Conservation (phyloP, 2,113 vertebrate genomes). For the Mellivora capensis region DNA sequence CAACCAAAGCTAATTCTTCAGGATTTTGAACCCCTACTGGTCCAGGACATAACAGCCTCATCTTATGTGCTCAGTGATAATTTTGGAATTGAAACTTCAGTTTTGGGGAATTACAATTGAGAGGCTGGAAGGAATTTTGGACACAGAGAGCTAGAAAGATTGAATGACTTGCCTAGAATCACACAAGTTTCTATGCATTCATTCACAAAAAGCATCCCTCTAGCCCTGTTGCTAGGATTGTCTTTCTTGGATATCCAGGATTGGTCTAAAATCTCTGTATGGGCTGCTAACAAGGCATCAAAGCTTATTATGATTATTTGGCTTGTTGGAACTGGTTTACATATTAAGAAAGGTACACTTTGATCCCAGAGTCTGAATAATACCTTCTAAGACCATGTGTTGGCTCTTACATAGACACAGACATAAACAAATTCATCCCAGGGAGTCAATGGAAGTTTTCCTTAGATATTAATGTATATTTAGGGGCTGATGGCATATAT, state of each 20-base stretch:
- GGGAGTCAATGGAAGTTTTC: conserved; percentile 1
- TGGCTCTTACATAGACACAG: conserved; percentile 16
- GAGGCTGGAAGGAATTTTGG: background rate
- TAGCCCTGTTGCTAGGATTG: background rate
- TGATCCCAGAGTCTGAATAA: conserved; percentile 19
- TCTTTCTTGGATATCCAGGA: background rate
- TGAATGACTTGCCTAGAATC: background rate
- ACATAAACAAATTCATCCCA: conserved; percentile 35
- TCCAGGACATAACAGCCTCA: background rate
- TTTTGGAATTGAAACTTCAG: conserved; percentile 16
- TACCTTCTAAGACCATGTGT: conserved; percentile 23
- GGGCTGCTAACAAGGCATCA: background rate
- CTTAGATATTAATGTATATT: conserved; percentile 45
- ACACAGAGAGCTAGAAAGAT: background rate
- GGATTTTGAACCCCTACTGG: background rate
- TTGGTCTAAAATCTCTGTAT: background rate
- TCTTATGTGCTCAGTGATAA: background rate
- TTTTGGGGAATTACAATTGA: background rate
- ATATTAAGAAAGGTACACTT: conserved; percentile 25
- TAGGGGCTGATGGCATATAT: conserved; percentile 26
- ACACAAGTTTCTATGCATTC: background rate
- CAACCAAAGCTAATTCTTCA: background rate
- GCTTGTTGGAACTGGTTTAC: background rate
- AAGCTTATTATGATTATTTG: background rate
- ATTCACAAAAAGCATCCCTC: background rate